Evolutionary conservation across 2,888 invertebrate genomes (phyloP).

Genomic region (Electrophaes corylata): DNA sequence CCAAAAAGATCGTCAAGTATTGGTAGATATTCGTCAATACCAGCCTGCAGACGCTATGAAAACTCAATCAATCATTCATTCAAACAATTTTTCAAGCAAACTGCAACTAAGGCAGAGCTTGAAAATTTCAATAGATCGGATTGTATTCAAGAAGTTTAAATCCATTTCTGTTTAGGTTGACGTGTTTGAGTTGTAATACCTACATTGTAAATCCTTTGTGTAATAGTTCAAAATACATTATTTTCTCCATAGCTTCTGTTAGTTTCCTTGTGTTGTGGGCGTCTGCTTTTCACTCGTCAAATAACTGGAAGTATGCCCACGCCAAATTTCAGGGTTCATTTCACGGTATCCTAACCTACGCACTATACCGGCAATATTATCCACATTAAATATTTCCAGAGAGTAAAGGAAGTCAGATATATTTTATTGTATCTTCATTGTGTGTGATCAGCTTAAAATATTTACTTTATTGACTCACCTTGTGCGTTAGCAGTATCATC

Average conservation of each 20-base stretch:
- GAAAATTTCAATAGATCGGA: constrained; percentile 5
- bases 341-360: too few relatives aligned
- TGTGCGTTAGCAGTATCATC: too few relatives aligned
- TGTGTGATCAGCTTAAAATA: too few relatives aligned
- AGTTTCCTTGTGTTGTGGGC: neutral
- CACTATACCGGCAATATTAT: too few relatives aligned
- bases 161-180: constrained; percentile 13
- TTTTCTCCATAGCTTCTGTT: neutral
- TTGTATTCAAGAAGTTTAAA: constrained; percentile 21
- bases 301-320: neutral
- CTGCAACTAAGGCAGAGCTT: neutral
- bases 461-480: too few relatives aligned
- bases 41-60: neutral
- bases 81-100: neutral
- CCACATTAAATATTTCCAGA: too few relatives aligned
- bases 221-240: neutral
- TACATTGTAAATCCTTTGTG: neutral
- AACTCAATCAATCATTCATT: constrained; percentile 5
- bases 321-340: too few relatives aligned
- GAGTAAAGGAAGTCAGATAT: too few relatives aligned
- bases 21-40: neutral
- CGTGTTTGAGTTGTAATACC: too few relatives aligned
- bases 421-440: too few relatives aligned
- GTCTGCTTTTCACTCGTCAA: neutral
- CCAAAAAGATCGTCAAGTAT: too few relatives aligned